These are phyloP conservation scores for Leucosticte australis DNA, from an alignment of 2,113 vertebrate genomes.

Conservation along the genomic window DNA sequence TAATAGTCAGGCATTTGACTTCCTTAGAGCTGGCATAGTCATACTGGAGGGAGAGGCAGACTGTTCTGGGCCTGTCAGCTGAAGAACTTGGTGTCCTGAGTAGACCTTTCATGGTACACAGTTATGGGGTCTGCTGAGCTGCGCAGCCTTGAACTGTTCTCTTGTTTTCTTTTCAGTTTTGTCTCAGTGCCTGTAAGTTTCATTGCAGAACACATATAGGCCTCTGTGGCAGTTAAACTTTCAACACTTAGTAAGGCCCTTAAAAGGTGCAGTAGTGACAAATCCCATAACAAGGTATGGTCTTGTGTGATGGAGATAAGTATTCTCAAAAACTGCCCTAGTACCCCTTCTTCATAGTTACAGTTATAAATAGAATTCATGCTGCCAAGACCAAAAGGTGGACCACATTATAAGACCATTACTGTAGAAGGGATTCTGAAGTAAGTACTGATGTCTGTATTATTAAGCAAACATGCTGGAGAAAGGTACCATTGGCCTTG, in stretches of 20 bases:
- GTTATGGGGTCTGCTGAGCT: not conserved
- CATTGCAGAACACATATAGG: not conserved
- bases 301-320: not conserved
- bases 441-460: not conserved
- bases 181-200: not conserved
- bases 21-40: not conserved
- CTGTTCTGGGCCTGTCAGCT: not conserved
- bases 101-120: not conserved
- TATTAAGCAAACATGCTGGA: not conserved
- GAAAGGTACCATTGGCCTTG: not conserved
- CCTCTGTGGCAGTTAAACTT: not conserved
- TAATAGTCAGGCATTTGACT: not conserved
- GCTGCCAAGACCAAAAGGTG: not conserved
- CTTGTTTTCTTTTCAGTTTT: not conserved
- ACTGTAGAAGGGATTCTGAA: not conserved
- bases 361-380: not conserved
- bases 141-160: not conserved
- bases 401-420: not conserved
- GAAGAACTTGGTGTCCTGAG: not conserved
- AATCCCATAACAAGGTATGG: not conserved
- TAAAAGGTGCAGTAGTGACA: not conserved
- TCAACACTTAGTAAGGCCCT: not conserved
- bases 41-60: not conserved
- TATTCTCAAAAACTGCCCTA: not conserved
- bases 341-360: not conserved